Percentiles rank a stretch among this genome's conserved stretches.
Conservation (phyloP, 2,797 vertebrate species). For the Acanthis flammea region DNA sequence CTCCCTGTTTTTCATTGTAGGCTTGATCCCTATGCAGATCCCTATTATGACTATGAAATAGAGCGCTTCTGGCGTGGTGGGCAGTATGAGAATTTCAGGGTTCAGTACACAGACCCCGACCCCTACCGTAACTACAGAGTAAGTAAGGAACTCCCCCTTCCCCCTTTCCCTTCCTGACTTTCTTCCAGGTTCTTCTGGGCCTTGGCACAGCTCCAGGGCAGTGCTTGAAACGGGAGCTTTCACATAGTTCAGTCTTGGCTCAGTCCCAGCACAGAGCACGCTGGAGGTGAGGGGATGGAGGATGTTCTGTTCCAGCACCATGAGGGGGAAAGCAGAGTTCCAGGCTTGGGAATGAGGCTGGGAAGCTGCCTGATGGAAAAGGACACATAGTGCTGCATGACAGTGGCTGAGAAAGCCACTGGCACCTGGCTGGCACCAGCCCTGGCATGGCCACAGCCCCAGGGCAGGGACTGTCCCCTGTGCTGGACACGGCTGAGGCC, state of each 20-base stretch:
- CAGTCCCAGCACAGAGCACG: fast-evolving
- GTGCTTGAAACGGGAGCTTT: not conserved
- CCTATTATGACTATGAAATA: conserved; percentile 96
- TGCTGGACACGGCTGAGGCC: not conserved
- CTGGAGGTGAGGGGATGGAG: not conserved
- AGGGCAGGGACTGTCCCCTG: not conserved
- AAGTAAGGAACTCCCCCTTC: conserved; percentile 69
- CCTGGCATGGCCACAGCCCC: not conserved
- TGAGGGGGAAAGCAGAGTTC: not conserved
- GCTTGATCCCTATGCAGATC: conserved; percentile 88
- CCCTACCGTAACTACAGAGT: conserved; percentile 90
- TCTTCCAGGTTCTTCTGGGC: not conserved
- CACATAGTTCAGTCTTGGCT: not conserved
- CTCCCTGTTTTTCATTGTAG: conserved; percentile 71
- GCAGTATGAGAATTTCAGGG: conserved; percentile 98
- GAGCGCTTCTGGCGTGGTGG: conserved; percentile 95
- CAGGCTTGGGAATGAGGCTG: not conserved
- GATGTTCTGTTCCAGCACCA: not conserved
- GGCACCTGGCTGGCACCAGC: not conserved
- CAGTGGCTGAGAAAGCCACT: not conserved
- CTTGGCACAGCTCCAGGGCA: not conserved
- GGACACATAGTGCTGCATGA: not conserved
- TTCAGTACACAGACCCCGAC: conserved; percentile 94
- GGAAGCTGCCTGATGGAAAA: not conserved
- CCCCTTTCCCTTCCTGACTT: not conserved